phyloP scores from a whole-genome alignment of 1,140 invertebrate species.

The Chironomus tepperi region DNA sequence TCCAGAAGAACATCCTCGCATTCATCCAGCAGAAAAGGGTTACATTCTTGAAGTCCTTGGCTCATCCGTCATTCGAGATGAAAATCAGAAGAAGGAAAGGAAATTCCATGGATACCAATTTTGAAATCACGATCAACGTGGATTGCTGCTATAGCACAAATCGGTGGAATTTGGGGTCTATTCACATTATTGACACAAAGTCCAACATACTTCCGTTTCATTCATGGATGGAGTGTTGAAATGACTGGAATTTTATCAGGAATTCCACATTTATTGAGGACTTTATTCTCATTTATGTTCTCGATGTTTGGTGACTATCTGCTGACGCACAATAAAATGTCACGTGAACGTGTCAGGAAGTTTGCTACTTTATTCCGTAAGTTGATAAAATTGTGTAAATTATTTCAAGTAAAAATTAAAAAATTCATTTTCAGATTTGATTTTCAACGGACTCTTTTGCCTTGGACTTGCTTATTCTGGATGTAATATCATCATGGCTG shows the following conservation, averaged over 20 bases:
- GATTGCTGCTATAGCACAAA: constrained; percentile 43
- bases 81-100: background rate
- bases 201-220: constrained; percentile 70
- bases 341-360: constrained; percentile 47
- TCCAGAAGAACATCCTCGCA: constrained; percentile 60
- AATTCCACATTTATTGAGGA: constrained; percentile 47
- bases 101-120: background rate
- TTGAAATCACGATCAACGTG: background rate
- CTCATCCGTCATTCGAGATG: background rate
- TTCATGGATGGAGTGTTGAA: constrained; percentile 66
- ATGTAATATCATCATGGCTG: constrained; percentile 45
- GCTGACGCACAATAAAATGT: constrained; percentile 44
- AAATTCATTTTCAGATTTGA: constrained; percentile 25
- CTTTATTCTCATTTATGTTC: constrained; percentile 46
- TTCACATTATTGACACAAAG: constrained; percentile 56
- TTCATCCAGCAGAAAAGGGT: constrained; percentile 51
- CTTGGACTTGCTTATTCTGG: constrained; percentile 47
- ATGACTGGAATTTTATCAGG: constrained; percentile 51
- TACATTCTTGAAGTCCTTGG: constrained; percentile 45
- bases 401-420: constrained; percentile 26
- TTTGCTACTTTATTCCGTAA: constrained; percentile 44
- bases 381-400: background rate
- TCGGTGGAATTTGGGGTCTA: constrained; percentile 47
- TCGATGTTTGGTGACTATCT: constrained; percentile 48
- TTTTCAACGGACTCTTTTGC: constrained; percentile 43